Percentiles rank a stretch among this genome's conserved stretches.
These are phyloP conservation scores for Lamellibrachia columna DNA, from an alignment of 2,888 invertebrate genomes.

Conservation along the genomic window DNA sequence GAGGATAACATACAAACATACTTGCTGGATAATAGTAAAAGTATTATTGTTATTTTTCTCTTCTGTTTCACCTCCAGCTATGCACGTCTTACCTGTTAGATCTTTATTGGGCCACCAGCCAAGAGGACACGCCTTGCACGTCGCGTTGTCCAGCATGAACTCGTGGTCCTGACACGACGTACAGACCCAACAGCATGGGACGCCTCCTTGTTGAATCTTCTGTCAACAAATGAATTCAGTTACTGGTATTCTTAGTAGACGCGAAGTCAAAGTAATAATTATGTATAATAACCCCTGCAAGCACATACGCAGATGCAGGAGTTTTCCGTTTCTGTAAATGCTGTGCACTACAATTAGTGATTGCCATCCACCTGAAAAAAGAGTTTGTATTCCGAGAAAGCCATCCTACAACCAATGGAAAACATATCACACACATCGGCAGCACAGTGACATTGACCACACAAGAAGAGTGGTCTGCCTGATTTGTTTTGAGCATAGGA, in stretches of 20 bases:
- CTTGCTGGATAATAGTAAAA: too few species aligned
- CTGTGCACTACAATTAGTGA: too few species aligned
- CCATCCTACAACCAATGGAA: too few species aligned
- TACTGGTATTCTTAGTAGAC: neutral
- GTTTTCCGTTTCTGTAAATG: too few species aligned
- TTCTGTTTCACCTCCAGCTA: too few species aligned
- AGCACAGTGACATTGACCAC: neutral
- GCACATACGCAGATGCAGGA: too few species aligned
- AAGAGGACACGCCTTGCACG: slow-evolving; percentile 72
- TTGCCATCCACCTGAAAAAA: too few species aligned
- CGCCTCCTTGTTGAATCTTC: slow-evolving; percentile 34
- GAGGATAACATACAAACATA: too few species aligned
- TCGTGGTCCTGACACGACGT: slow-evolving; percentile 75
- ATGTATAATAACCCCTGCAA: too few species aligned
- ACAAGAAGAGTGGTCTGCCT: neutral
- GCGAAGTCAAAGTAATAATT: neutral
- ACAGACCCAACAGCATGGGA: slow-evolving; percentile 80
- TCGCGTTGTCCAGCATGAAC: slow-evolving; percentile 71
- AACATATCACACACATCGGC: neutral
- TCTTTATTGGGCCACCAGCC: slow-evolving; percentile 76
- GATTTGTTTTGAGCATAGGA: neutral
- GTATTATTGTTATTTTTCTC: too few species aligned
- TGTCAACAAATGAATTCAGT: slow-evolving; percentile 17
- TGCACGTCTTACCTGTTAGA: slow-evolving; percentile 41
- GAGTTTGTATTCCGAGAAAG: too few species aligned